Evolutionary conservation across 2,888 invertebrate genomes (phyloP).

Genomic region (Nomada ferruginata): DNA sequence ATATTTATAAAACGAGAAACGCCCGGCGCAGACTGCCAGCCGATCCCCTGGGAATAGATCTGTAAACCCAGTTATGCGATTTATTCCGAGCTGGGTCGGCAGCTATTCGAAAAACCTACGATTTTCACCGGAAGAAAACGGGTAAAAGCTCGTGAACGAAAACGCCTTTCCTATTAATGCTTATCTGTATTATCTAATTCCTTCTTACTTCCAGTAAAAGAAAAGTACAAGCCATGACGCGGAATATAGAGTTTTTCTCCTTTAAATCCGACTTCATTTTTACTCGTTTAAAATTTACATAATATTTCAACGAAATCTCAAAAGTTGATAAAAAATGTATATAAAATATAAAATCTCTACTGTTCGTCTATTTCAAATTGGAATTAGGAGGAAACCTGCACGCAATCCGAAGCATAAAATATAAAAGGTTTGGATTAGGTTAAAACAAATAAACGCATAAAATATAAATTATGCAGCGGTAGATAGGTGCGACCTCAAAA

Average conservation of each 20-base stretch:
- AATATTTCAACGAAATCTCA: neutral
- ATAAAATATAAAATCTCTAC: no score
- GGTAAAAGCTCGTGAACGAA: constrained; percentile 7
- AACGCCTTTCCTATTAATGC: neutral
- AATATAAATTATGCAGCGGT: no score
- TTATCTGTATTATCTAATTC: neutral
- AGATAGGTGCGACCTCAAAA: no score
- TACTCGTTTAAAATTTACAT: neutral
- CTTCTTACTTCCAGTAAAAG: constrained; percentile 5
- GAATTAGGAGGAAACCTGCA: no score
- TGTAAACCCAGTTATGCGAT: constrained; percentile 76
- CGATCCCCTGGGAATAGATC: constrained; percentile 80
- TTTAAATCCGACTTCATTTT: neutral
- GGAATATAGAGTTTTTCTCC: neutral
- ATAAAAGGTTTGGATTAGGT: no score
- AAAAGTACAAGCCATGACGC: neutral
- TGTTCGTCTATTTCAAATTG: no score
- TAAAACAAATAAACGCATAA: no score
- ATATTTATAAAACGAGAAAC: constrained; percentile 78
- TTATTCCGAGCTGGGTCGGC: constrained; percentile 73
- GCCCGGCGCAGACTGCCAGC: constrained; percentile 70
- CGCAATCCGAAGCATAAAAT: no score
- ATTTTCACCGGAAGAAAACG: constrained; percentile 33
- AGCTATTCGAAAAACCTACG: constrained; percentile 50
- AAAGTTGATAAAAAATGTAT: no score